Evolutionary conservation across 1,140 invertebrate genomes (phyloP), one percentile per base, ranked within the genome.

Genomic region (Chironomus striatipennis): DNA sequence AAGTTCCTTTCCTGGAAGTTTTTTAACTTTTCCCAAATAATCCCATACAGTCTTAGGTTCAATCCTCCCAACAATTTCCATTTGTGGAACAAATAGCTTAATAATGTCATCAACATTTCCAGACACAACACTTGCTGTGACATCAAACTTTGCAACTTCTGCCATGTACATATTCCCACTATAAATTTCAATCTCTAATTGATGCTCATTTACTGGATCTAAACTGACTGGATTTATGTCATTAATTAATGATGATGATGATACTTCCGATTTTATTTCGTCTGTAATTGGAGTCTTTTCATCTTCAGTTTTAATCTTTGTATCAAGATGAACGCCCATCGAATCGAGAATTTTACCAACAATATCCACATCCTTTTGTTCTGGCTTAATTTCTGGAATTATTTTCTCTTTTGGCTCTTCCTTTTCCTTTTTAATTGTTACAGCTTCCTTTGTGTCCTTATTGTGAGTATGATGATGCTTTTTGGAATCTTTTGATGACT

Each of bases 31-130:
- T 5, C 87, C 87, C 42, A 98, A 90, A 79, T 98, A 98, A 75
- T 97, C 94, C 93, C 93, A 97, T 9, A 98, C 95, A 57, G 93
- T 95, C 6, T 92, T 90, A 5, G 93, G 94, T 74, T 89, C 88
- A 77, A 98, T 97, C 77, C 96, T 87, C 9, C 96, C 96, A 74
- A 97, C 94, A 42, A 98, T 91, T 78, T 95, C 91, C 18, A 97
- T 84, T n/a, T 90, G 90, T 74, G 89, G 85, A 1, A 90, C 90
- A 7, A 97, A 79, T 80, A 94, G 89, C 77, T 90, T 87, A 77
- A 87, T 86, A 1, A 94, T 81, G 75, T 91, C 88, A 34, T 84
- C 82, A 9, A 89, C 87, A 76, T 90, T 88, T 1, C 93, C 92
- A 43, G 88, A 88, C 73, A 88, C 83, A 77, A 85, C 77, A 10